Evolutionary conservation across 2,113 vertebrate species (phyloP).

Genomic region (Podocnemis expansa): DNA sequence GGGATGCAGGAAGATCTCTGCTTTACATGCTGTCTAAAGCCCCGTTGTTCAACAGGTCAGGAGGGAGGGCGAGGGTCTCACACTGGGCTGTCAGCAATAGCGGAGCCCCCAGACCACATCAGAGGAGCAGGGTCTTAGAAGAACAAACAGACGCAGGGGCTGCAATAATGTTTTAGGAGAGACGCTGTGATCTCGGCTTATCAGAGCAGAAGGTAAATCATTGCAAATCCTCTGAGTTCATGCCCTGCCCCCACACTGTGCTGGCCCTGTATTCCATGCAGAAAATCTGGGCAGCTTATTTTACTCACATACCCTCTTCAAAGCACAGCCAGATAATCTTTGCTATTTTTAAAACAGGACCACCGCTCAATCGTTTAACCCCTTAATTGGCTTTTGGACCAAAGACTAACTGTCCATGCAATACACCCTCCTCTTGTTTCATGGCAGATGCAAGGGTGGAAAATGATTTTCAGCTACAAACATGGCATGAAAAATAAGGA

Average conservation of each 20-base stretch:
- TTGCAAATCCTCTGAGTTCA: background rate
- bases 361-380: accelerated
- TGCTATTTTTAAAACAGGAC: background rate
- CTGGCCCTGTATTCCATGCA: background rate
- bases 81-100: background rate
- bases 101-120: too few species aligned
- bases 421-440: accelerated
- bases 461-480: background rate
- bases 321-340: background rate
- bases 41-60: background rate
- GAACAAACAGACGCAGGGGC: too few species aligned
- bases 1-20: background rate
- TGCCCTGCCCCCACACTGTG: accelerated
- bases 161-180: background rate
- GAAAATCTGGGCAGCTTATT: background rate
- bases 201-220: background rate
- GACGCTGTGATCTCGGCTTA: background rate
- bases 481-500: accelerated
- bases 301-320: background rate
- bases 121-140: background rate
- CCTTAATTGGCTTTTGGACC: accelerated
- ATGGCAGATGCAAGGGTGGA: background rate
- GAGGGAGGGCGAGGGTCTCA: background rate
- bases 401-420: accelerated
- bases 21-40: background rate